Evolutionary conservation across 2,888 invertebrate genomes (phyloP).

Genomic region (Metallyticus violacea): DNA sequence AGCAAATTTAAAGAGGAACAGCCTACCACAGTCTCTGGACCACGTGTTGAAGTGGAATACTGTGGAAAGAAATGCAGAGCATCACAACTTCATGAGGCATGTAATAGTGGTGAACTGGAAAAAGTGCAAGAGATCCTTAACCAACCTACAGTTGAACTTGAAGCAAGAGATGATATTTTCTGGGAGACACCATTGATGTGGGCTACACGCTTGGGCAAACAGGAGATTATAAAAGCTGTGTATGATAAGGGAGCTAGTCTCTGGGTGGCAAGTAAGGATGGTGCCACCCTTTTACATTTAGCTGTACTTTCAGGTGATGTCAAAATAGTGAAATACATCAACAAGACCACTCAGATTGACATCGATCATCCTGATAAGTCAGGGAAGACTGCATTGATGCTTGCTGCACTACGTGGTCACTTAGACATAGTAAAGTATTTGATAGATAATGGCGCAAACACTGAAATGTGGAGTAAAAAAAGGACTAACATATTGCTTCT

Average conservation of each 20-base stretch:
- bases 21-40: neutral
- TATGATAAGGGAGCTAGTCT: neutral
- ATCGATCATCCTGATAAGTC: neutral
- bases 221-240: neutral
- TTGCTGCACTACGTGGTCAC: neutral
- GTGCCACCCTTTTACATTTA: neutral
- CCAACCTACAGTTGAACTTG: neutral
- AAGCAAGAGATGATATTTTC: neutral
- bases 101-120: neutral
- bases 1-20: neutral
- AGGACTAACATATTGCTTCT: neutral
- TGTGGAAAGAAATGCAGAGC: neutral
- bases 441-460: neutral
- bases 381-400: neutral
- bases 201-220: neutral
- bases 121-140: neutral
- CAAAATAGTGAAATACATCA: neutral
- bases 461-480: neutral
- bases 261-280: neutral
- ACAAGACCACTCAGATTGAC: neutral
- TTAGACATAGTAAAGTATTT: neutral
- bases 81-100: neutral
- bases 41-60: neutral
- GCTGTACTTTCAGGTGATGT: neutral
- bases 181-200: neutral